Conservation (phyloP, 2,797 vertebrate genomes). For the Vireo griseus region DNA sequence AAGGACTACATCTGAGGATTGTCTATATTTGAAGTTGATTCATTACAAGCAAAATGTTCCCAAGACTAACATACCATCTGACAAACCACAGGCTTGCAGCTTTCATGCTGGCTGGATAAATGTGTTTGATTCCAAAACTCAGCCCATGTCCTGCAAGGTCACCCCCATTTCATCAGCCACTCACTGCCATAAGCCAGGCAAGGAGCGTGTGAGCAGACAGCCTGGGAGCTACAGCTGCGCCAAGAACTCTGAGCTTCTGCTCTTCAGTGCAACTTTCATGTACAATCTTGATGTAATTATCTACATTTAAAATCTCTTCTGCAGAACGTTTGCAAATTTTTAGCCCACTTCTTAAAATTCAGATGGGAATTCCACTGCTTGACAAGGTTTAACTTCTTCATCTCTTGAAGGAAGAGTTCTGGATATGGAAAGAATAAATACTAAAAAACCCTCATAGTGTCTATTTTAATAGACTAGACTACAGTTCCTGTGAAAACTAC, state of each 20-base stretch:
- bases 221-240: accelerated
- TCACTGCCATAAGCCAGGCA: accelerated
- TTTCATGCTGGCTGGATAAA: neutral
- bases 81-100: neutral
- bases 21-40: neutral
- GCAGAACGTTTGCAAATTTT: neutral
- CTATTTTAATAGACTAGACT: neutral
- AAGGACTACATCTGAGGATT: neutral
- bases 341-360: neutral
- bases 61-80: neutral
- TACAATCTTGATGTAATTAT: neutral
- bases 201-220: accelerated
- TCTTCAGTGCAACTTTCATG: neutral
- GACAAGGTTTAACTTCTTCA: neutral
- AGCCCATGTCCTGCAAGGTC: accelerated
- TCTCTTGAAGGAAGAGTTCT: neutral
- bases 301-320: neutral
- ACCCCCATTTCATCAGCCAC: neutral
- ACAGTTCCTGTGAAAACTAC: slow-evolving; percentile 2
- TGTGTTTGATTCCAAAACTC: neutral
- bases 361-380: neutral
- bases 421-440: neutral
- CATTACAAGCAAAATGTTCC: neutral
- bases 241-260: neutral
- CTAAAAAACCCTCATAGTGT: neutral